A percentile compares a stretch with the other conserved stretches of the same genome.
phyloP scores from a whole-genome alignment of 2,797 vertebrate species.

The Poliocrania exsul region DNA sequence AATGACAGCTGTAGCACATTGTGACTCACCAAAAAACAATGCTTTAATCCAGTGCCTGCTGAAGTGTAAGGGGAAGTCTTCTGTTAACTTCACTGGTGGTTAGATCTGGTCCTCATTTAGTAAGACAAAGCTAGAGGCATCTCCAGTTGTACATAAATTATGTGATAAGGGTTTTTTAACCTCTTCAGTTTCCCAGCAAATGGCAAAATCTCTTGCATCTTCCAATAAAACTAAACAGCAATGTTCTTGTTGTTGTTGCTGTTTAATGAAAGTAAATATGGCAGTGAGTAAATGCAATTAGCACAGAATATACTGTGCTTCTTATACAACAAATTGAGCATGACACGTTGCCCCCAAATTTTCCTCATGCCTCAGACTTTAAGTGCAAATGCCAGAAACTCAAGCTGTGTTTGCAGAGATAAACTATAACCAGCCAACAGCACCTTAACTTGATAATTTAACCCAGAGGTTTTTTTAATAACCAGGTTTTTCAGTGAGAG shows the following conservation, averaged over 20 bases:
- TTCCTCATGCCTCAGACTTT: conserved; percentile 21
- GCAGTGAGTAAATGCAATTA: conserved; percentile 15
- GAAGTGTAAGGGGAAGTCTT: conserved; percentile 55
- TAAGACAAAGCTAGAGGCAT: neutral
- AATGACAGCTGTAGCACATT: conserved; percentile 56
- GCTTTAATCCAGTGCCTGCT: conserved; percentile 60
- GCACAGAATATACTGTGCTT: conserved; percentile 13
- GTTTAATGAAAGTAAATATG: neutral
- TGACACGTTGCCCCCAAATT: conserved; percentile 20
- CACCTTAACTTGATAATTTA: neutral
- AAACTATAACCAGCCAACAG: neutral
- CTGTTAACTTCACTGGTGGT: conserved; percentile 39
- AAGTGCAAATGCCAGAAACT: neutral
- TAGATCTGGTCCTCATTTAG: conserved; percentile 46
- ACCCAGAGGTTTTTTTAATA: neutral
- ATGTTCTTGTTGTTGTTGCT: neutral
- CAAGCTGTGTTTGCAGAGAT: neutral
- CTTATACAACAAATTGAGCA: conserved; percentile 9
- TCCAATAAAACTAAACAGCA: neutral
- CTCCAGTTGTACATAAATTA: neutral
- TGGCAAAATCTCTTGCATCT: neutral
- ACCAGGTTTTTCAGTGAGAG: neutral
- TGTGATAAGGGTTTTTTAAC: neutral
- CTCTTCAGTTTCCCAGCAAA: neutral
- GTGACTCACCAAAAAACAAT: conserved; percentile 56